phyloP scores from a whole-genome alignment of 2,113 vertebrate species.

The Osmerus mordax region DNA sequence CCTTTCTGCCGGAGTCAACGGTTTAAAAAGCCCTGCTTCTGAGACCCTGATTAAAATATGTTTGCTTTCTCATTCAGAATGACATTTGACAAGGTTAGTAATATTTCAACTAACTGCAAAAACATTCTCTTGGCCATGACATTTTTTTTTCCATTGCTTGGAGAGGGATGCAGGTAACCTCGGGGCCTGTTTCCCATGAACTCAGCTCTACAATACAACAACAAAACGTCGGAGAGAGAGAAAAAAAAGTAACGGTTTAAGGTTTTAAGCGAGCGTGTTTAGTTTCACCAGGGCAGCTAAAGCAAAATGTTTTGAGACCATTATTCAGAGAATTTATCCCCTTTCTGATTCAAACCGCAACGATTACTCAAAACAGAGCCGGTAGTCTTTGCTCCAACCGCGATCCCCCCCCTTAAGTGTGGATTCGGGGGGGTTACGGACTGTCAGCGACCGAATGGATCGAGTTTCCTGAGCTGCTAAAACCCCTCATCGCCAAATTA shows the following conservation, averaged over 20 bases:
- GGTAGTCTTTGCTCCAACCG: conserved; percentile 51
- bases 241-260: conserved; percentile 46
- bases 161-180: conserved; percentile 67
- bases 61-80: conserved; percentile 69
- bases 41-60: conserved; percentile 66
- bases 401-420: conserved; percentile 34
- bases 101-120: conserved; percentile 74
- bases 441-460: conserved; percentile 61
- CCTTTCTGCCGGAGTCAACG: conserved; percentile 57
- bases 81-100: conserved; percentile 74
- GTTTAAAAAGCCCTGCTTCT: conserved; percentile 57
- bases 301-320: conserved; percentile 68
- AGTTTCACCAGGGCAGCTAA: conserved; percentile 58
- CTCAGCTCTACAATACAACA: conserved; percentile 59
- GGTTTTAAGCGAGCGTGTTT: conserved; percentile 63
- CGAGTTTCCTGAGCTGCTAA: conserved; percentile 58
- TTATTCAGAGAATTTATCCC: conserved; percentile 66
- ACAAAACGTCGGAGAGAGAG: conserved; percentile 36
- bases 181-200: conserved; percentile 71
- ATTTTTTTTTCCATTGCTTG: conserved; percentile 58
- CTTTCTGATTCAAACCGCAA: conserved; percentile 65
- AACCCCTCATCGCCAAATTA: conserved; percentile 65
- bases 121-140: conserved; percentile 70
- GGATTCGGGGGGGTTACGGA: conserved; percentile 38
- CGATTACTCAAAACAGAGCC: conserved; percentile 54